These are phyloP conservation scores for Tribolium madens DNA, from an alignment of 1,140 invertebrate species.

Conservation along the genomic window DNA sequence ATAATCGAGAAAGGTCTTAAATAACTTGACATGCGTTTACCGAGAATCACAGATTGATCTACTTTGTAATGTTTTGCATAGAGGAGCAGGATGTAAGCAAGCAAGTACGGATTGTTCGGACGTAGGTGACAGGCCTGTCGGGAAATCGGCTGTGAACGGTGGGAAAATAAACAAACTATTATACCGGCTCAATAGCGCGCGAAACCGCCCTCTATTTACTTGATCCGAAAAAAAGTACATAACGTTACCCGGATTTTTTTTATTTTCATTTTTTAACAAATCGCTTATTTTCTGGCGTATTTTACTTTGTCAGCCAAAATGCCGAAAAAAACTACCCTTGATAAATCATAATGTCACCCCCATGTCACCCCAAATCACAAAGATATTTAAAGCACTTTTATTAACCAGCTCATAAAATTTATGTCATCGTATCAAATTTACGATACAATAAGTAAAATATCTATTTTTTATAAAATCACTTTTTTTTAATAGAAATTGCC, in stretches of 20 bases:
- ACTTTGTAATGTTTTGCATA: conserved; percentile 66
- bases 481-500: too few relatives aligned
- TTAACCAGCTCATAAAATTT: neutral
- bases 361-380: too few relatives aligned
- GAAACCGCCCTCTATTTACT: conserved; percentile 59
- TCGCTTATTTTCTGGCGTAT: neutral
- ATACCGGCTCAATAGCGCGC: conserved; percentile 62
- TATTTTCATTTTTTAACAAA: neutral
- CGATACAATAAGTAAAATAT: too few relatives aligned
- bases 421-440: neutral
- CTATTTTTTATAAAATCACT: too few relatives aligned
- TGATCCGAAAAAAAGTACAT: conserved; percentile 2
- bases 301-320: too few relatives aligned
- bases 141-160: conserved; percentile 62
- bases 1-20: conserved; percentile 29
- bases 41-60: conserved; percentile 65
- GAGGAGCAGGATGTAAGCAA: conserved; percentile 63
- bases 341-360: neutral
- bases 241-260: neutral
- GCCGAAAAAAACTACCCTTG: neutral
- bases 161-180: conserved; percentile 66
- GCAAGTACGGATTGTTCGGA: conserved; percentile 57
- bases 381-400: neutral
- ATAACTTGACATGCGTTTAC: conserved; percentile 59
- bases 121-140: conserved; percentile 63